Base-by-base conservation (phyloP, 2,113 vertebrate genomes). In the Brachyistius frenatus region DNA sequence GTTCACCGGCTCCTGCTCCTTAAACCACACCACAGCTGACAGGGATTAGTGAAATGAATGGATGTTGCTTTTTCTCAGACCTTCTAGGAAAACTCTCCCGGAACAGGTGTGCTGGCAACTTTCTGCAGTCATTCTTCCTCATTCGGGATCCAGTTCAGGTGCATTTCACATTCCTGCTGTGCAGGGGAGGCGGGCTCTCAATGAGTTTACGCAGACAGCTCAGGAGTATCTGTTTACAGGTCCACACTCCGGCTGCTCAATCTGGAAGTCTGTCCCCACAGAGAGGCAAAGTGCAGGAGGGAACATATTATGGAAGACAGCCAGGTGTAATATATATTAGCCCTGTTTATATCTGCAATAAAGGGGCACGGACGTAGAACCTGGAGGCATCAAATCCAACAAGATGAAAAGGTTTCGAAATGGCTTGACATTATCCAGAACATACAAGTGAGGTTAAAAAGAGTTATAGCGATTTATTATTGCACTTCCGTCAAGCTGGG, bases 81-180 rank as follows among this genome's bases (percentile, higher is more conserved):
- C 53, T 64, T 49, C 37, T 13, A 61, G 46, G 7, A 2, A 61
- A 23, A 55, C n/a, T 36, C 49, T 78, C 68, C 58, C 57, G 13
- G 78, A 88, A 85, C 80, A 87, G 80, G 77, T 76, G 71, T 23
- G 2, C 30, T 44, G 67, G 46, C 6, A 15, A 76, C 46, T 74
- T 57, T 55, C 14, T 61, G 44, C 58, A 50, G 61, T 75, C 64
- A 66, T 77, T 78, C 89, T 83, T 91, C 87, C 89, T 86, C 76
- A 0, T 80, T 30, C 32, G 7, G 23, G 74, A 84, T 78, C 82
- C 74, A 73, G 77, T 80, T 85, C 88, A 83, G 90, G 88, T 93
- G 78, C 79, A 69, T 85, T 85, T 86, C 79, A 74, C 87, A 88
- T 86, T 85, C 82, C 87, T 80, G 68, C 53, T 39, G 68, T 67